These are phyloP conservation scores for Sceloporus tristichus DNA, from an alignment of 2,113 vertebrate genomes.

Conservation along the genomic window DNA sequence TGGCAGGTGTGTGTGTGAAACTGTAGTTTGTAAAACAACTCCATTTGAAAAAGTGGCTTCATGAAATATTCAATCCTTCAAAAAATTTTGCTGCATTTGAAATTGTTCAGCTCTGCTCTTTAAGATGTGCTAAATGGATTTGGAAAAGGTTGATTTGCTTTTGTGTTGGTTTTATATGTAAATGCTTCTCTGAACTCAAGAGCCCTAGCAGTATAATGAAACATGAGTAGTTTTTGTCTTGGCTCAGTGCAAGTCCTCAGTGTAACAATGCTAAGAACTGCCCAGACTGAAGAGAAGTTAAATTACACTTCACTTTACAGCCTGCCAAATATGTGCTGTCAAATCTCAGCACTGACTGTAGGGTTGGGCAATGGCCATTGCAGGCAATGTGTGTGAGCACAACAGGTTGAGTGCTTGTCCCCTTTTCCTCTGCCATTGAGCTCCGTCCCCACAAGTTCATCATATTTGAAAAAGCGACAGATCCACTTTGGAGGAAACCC, in stretches of 20 bases:
- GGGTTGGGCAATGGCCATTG: neutral
- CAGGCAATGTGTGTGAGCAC: neutral
- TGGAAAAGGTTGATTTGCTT: neutral
- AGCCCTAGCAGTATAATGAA: neutral
- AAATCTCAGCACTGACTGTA: neutral
- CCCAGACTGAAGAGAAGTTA: neutral
- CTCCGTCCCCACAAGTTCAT: neutral
- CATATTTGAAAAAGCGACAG: neutral
- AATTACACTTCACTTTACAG: constrained; percentile 10
- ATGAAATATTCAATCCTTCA: neutral
- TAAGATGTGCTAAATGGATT: neutral
- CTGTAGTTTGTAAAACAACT: neutral
- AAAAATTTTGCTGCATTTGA: neutral
- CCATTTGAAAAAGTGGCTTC: neutral
- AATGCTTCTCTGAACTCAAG: neutral
- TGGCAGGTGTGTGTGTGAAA: neutral
- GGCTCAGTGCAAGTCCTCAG: neutral
- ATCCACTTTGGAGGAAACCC: neutral
- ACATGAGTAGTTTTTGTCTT: neutral
- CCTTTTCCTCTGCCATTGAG: neutral
- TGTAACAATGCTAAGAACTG: neutral
- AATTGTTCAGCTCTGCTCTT: neutral
- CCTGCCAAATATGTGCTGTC: neutral
- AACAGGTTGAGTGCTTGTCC: neutral
- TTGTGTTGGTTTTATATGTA: neutral